Percentiles rank a stretch among this genome's conserved stretches.
Conservation (phyloP, 2,797 vertebrate species). For the Odontamblyopus rebecca region DNA sequence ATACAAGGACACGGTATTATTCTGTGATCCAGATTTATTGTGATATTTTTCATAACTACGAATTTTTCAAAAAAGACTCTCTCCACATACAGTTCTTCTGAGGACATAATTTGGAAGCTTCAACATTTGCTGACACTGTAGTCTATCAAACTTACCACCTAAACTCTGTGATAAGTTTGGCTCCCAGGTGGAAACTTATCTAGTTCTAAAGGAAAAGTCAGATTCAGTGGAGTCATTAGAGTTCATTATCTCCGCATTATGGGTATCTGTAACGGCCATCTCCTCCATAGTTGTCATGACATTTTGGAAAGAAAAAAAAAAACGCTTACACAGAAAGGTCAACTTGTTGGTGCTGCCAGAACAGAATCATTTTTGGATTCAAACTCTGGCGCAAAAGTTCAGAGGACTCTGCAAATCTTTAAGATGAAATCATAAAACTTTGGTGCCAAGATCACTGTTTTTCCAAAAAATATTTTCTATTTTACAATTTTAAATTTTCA, state of each 20-base stretch:
- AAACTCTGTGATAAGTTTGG: constrained; percentile 9
- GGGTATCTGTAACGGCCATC: constrained; percentile 12
- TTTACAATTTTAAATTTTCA: neutral
- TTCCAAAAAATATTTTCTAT: neutral
- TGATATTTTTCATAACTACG: too few relatives aligned
- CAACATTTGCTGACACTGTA: constrained; percentile 2
- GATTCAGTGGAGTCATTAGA: constrained; percentile 10
- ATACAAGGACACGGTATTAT: neutral
- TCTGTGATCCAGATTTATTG: neutral
- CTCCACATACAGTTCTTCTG: neutral
- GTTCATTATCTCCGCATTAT: constrained; percentile 14
- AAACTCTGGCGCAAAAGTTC: constrained; percentile 6
- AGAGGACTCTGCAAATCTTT: neutral
- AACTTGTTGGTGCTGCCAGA: constrained; percentile 2
- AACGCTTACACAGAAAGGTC: constrained; percentile 8
- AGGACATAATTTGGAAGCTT: neutral
- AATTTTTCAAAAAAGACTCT: too few relatives aligned
- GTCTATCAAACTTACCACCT: neutral
- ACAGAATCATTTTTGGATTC: neutral
- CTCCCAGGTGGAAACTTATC: constrained; percentile 15
- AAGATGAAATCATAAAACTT: neutral
- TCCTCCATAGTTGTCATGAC: constrained; percentile 16
- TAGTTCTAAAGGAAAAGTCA: constrained; percentile 8
- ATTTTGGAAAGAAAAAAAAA: neutral
- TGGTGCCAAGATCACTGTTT: neutral